Base-by-base conservation (phyloP, 2,113 vertebrate species). In the Phrynosoma platyrhinos region DNA sequence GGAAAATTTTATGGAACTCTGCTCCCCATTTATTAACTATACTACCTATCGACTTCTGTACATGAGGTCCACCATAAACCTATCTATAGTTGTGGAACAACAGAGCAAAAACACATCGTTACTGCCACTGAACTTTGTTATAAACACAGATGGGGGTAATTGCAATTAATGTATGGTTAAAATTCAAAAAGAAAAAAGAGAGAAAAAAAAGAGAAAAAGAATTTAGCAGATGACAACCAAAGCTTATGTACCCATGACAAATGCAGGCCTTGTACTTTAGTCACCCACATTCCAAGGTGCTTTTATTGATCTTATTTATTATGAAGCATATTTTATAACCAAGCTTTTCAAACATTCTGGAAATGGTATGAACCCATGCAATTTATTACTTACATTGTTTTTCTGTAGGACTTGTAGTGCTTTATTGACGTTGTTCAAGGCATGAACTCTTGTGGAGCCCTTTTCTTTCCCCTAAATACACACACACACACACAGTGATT, bases 381-480 rank as follows among this genome's bases (percentile, higher is more conserved):
- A 27, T 23, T 82, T 55, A 89, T 87, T 90, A 98, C 99, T 98
- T 96, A 99, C 99, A 89, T 99, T 98, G 95, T 98, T 99, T 96
- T 99, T 99, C 97, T 98, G 98, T 95, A 99, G 95, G 95, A 99
- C 94, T 87, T 97, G 97, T 91, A 99, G 97, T 92, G 98, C 99
- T 86, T 98, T 98, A 97, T 99, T 99, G 96, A 99, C 98, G 97
- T 99, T 99, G 96, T 99, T 99, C 94, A 99, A 96, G 76, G 98
- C 98, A 94, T 99, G 99, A 95, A 99, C 99, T 90, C 98, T 98
- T 42, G 98, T 98, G 95, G 98, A 97, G 89, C 99, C 99, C 92
- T 97, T 99, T 96, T 99, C 99, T 97, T 98, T 99, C 93, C 97
- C 97, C 99, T 99, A 90, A 40, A 95, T 94, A 93, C 78, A 94